Evolutionary conservation across 2,113 vertebrate genomes (phyloP), one percentile per base, ranked within the genome.

Genomic region (Paratilapia polleni): DNA sequence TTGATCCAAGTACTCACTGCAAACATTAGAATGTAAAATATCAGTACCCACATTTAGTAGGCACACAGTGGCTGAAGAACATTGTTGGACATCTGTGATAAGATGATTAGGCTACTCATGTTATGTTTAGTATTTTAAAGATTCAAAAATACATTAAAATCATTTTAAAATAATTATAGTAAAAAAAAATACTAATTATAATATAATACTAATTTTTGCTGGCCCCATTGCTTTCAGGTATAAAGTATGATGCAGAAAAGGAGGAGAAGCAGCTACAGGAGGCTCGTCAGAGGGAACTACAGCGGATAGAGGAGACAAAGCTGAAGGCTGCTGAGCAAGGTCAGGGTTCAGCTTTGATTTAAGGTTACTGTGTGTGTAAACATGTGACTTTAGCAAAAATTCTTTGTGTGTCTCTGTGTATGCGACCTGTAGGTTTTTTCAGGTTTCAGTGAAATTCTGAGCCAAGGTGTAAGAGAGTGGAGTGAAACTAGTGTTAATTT

Each of bases 221-320:
- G 4, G 8, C 26, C 15, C 10, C 1, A 1, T 85, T 83, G 12
- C 49, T 74, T 90, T 15, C 91, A 99, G 98, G 97, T 94, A 97
- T 99, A 94, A 97, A 97, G 93, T 99, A 99, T 66, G 98, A 99
- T 95, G 95, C 97, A 56, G 95, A 97, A 88, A 99, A 99, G 91
- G 98, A 99, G 94, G 97, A 97, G 85, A 97, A 95, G 56, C 98
- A 99, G 52, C 93, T 96, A 2, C 94, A 98, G 81, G 98, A 99
- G 94, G 94, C 97, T 92, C 97, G 97, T 56, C 98, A 99, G 88
- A 96, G 95, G 24, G 97, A 99, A 91, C 93, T 99, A 56, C 97
- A 97, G 93, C 96, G 98, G 85, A 99, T 99, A 92, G 98, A 99
- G 90, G 97, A 98, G 83, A 97, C 98, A 84, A 99, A 99, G 85